Conservation (phyloP, 2,888 invertebrate genomes). For the Halocaridina rubra region DNA sequence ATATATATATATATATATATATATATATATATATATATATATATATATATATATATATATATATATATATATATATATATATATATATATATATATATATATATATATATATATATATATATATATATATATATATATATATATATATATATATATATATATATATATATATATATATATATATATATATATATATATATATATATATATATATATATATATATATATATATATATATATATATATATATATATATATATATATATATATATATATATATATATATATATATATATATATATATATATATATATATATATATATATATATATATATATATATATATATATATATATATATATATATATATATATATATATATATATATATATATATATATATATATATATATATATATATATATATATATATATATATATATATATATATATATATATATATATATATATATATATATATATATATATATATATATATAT, state of each 20-base stretch:
- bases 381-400: background rate
- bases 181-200: background rate
- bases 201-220: conserved; percentile 5
- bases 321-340: too few relatives aligned
- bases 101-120: conserved; percentile 1
- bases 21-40: background rate
- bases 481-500: too few relatives aligned
- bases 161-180: background rate
- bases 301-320: background rate
- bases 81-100: background rate
- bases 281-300: background rate
- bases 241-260: background rate
- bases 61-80: background rate
- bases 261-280: background rate
- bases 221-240: conserved; percentile 1
- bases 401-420: background rate
- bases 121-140: conserved; percentile 8
- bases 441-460: background rate
- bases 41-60: background rate
- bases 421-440: background rate
- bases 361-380: too few relatives aligned
- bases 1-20: background rate
- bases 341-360: too few relatives aligned
- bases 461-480: too few relatives aligned
- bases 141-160: conserved; percentile 8